These are phyloP conservation scores for Phoebastria nigripes DNA, from an alignment of 2,797 vertebrate genomes.

Conservation along the genomic window DNA sequence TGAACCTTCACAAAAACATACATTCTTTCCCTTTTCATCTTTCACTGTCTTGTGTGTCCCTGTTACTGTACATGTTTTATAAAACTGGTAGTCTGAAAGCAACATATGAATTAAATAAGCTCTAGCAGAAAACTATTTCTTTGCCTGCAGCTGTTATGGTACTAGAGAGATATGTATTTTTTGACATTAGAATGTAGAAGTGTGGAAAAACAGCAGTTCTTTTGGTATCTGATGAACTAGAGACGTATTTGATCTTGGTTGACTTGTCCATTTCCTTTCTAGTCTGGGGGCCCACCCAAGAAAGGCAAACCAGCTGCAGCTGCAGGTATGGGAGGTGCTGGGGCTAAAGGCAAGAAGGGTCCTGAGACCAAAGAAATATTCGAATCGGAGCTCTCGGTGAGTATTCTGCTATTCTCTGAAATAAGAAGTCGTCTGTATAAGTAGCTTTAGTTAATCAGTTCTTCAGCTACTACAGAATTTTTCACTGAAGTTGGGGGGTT, in stretches of 20 bases:
- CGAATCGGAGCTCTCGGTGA: conserved; percentile 90
- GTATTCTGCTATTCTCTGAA: conserved; percentile 37
- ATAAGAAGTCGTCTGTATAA: background rate
- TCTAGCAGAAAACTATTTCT: background rate
- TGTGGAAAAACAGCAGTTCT: background rate
- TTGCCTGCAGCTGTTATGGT: background rate
- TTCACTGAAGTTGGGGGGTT: background rate
- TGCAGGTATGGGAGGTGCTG: conserved; percentile 64
- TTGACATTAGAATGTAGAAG: background rate
- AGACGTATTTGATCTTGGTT: background rate
- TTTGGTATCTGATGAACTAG: background rate
- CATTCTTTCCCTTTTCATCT: background rate
- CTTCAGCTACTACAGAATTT: background rate
- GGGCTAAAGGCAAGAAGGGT: conserved; percentile 86
- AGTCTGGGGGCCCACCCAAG: conserved; percentile 84
- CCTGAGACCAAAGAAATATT: conserved; percentile 83
- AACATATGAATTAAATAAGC: background rate
- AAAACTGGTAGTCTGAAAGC: background rate
- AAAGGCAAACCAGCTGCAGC: conserved; percentile 81
- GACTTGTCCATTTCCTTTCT: background rate
- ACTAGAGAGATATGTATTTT: rapidly evolving
- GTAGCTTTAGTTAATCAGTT: background rate
- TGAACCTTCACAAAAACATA: background rate
- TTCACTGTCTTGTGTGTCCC: background rate
- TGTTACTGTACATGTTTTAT: background rate